Evolutionary conservation across 2,888 invertebrate genomes (phyloP), one percentile per base, ranked within the genome.

Genomic region (Chironomus tentans): DNA sequence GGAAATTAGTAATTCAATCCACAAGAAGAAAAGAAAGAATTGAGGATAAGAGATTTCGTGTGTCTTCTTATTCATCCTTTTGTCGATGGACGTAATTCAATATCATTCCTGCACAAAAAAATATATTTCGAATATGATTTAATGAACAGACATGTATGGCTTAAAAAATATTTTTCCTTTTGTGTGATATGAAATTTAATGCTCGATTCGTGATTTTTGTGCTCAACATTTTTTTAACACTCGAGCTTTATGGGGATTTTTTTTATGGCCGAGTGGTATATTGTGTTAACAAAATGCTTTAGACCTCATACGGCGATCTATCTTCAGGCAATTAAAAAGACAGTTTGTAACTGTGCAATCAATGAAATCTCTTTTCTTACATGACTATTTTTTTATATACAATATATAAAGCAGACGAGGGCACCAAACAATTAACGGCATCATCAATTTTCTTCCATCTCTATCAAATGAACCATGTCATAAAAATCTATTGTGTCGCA

Each of bases 171-270:
- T 38, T 38, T 38, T 38, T 38, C 38, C 38, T 38, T 38, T n/a
- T 71, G 71, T 71, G 71, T 56, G 50, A 71, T 71, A 24, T 71
- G 71, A 71, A 71, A 71, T 24, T 71, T 56, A 24, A 71, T 71
- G 71, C 71, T 12, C 28, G n/a, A 50, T 13, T 38, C 71, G 56
- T 71, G 56, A 71, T 18, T 71, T 71, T 56, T 56, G 48, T 56
- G 70, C 48, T 22, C 56, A 28, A 56, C 56, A 71, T 22, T 50
- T 56, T 56, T 15, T 18, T 46, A 38, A 38, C 38, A 38, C 15
- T 65, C 21, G 22, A 24, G 13, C 13, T 24, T 65, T 24, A 22
- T 22, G 22, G 56, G 18, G 56, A 56, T 18, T 18, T 15, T 56
- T 56, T 15, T 56, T 56, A 56, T 56, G 15, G 56, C 6, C 56